Conservation (phyloP, 2,113 vertebrate genomes). For the Grammomys surdaster region DNA sequence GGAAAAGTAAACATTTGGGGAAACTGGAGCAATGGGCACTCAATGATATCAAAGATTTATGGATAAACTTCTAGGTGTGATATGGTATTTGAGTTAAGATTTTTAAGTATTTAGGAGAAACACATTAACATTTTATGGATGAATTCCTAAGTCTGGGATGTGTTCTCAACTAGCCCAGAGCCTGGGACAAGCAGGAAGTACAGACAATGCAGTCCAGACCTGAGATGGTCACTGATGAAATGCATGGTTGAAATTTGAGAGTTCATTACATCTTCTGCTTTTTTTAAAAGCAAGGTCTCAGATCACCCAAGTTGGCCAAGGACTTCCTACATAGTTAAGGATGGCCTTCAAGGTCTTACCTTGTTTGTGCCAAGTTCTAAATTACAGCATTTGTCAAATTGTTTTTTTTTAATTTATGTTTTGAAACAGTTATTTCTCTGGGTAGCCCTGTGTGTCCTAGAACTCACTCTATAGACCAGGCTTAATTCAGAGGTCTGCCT, state of each 20-base stretch:
- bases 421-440: not conserved
- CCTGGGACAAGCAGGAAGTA: not conserved
- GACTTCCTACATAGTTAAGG: not conserved
- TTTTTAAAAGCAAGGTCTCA: not conserved
- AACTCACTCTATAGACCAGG: not conserved
- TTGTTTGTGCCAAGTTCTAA: not conserved
- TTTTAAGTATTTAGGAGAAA: conserved; percentile 1
- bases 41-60: not conserved
- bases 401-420: not conserved
- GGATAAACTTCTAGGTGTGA: not conserved
- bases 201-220: too few species aligned
- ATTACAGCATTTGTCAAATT: not conserved
- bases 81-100: not conserved
- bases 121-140: not conserved
- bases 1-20: not conserved
- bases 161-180: not conserved
- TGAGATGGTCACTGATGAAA: not conserved
- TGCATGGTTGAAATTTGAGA: not conserved
- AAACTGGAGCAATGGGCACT: conserved; percentile 13
- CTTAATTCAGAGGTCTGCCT: not conserved
- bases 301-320: not conserved
- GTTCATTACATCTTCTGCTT: not conserved
- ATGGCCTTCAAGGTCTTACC: not conserved
- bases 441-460: not conserved
- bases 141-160: not conserved